Conservation (phyloP, 2,888 invertebrate species). For the Xylota segnis region DNA sequence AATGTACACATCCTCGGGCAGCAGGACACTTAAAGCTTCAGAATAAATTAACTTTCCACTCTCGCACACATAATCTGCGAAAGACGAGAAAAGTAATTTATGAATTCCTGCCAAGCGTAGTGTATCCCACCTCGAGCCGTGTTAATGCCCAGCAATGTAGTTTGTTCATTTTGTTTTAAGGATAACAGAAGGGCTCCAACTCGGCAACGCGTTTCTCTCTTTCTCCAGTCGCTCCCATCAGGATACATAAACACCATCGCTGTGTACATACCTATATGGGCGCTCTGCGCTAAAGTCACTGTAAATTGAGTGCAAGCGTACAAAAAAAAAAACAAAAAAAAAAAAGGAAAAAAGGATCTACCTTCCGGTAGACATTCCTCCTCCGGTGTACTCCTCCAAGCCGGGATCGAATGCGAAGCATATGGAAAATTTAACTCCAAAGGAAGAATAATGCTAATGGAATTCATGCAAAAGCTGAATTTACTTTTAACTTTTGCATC, state of each 20-base stretch:
- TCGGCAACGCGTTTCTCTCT: slow-evolving; percentile 22
- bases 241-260: slow-evolving; percentile 15
- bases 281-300: slow-evolving; percentile 14
- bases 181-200: slow-evolving; percentile 38
- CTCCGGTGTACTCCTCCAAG: neutral
- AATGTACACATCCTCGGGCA: neutral
- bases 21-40: slow-evolving; percentile 17
- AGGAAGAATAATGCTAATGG: slow-evolving; percentile 58
- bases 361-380: slow-evolving; percentile 19
- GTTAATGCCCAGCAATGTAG: slow-evolving; percentile 24
- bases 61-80: slow-evolving; percentile 47
- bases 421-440: slow-evolving; percentile 38
- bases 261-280: neutral
- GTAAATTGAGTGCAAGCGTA: slow-evolving; percentile 19
- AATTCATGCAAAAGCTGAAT: slow-evolving; percentile 57
- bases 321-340: slow-evolving; percentile 2
- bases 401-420: slow-evolving; percentile 7
- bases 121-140: slow-evolving; percentile 10
- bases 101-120: slow-evolving; percentile 36
- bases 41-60: slow-evolving; percentile 56
- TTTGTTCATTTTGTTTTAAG: slow-evolving; percentile 44
- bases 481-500: slow-evolving; percentile 60
- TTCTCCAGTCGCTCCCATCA: neutral
- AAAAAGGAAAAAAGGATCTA: neutral
- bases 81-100: slow-evolving; percentile 56